These are phyloP conservation scores for Stenchaetothrips biformis DNA, from an alignment of 2,888 invertebrate genomes.

Conservation along the genomic window DNA sequence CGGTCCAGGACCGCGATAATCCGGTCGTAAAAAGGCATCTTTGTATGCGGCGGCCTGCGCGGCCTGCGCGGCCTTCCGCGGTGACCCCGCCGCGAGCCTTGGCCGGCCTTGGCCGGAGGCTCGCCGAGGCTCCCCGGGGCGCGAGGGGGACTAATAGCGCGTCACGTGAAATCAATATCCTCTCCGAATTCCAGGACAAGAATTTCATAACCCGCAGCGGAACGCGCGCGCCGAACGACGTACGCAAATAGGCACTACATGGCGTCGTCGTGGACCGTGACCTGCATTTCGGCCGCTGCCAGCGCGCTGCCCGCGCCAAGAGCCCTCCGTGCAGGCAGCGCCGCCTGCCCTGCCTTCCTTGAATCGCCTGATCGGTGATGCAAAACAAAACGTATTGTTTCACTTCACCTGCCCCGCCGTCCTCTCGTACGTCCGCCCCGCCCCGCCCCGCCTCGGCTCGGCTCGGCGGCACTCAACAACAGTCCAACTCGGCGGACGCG, in stretches of 20 bases:
- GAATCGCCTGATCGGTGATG: background rate
- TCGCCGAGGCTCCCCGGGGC: background rate
- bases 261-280: background rate
- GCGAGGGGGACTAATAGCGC: background rate
- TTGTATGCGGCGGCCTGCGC: too few relatives aligned
- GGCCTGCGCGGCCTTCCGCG: background rate
- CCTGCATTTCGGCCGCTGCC: background rate
- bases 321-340: background rate
- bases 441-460: background rate
- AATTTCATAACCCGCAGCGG: conserved; percentile 14
- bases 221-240: background rate
- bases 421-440: background rate
- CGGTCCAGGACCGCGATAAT: too few relatives aligned
- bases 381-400: background rate
- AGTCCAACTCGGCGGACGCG: too few relatives aligned
- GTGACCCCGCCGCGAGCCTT: background rate
- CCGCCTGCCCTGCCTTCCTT: background rate
- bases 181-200: background rate
- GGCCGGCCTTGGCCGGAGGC: background rate
- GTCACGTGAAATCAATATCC: conserved; percentile 7
- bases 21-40: too few relatives aligned
- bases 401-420: background rate
- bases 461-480: too few relatives aligned
- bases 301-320: background rate
- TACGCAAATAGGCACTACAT: background rate